Base-by-base conservation (phyloP, 1,140 invertebrate genomes). In the Acromyrmex echinatior region DNA sequence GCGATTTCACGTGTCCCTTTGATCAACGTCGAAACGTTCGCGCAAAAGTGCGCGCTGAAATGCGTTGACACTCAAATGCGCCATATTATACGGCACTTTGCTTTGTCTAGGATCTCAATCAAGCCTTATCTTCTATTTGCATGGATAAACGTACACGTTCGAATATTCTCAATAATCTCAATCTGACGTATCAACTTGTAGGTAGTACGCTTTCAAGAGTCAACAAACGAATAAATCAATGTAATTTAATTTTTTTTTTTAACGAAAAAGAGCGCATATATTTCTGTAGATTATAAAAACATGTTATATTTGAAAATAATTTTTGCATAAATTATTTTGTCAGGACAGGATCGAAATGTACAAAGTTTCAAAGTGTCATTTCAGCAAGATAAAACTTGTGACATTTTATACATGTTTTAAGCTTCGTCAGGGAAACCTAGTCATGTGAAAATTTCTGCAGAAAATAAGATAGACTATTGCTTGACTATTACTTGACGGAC, bases 1-100 rank as follows among this genome's bases (percentile, higher is more conserved):
- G 63, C 51, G 88, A 89, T 89, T 78, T 84, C 88, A 62, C 73
- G 28, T 58, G 51, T 73, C 60, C 76, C 84, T 84, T 84, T 74
- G 80, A 84, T 82, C 80, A 82, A 51, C 56, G 70, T 84, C 56
- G 56, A 76, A 74, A 84, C 25, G 39, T n/a, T 62, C 56, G 70
- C 28, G 56, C 80, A 84, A 84, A 84, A 84, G 70, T 76, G 80
- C 39, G 4, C 68, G 39, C 35, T 82, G 80, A 84, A 74, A 84
- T 35, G 39, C 80, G 70, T n/a, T 49, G 80, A 76, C 39, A 62
- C 39, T 74, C 68, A 35, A 49, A 51, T 53, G 70, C 45, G 39
- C 18, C 39, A 31, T 62, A 82, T 82, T 82, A 74, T 82, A 74
- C 56, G 56, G 18, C 39, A 56, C 56, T 82, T 82, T 62, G 80